phyloP scores from a whole-genome alignment of 2,113 vertebrate genomes.

The Antechinus stuartii region DNA sequence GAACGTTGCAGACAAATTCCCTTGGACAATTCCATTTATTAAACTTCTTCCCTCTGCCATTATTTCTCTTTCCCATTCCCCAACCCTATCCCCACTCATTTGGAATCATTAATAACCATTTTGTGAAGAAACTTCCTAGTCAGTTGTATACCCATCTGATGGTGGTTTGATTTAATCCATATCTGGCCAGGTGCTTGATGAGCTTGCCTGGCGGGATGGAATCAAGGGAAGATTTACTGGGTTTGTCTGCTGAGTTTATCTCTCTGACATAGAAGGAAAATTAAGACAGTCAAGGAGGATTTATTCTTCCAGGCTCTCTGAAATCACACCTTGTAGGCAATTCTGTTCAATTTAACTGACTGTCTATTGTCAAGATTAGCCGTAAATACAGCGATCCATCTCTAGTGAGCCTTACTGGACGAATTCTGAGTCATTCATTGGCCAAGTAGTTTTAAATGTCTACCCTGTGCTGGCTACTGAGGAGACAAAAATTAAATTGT shows the following conservation, averaged over 20 bases:
- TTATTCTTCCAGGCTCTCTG: not conserved
- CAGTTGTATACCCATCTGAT: not conserved
- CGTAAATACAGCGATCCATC: not conserved
- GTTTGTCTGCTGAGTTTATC: constrained; percentile 7
- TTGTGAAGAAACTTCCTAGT: not conserved
- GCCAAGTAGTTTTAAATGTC: not conserved
- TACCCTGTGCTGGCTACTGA: not conserved
- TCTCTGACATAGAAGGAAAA: not conserved
- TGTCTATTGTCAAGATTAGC: not conserved
- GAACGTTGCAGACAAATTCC: not conserved
- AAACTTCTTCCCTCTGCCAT: not conserved
- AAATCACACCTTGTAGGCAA: not conserved
- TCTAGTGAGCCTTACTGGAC: not conserved
- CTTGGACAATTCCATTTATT: not conserved
- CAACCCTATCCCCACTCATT: not conserved
- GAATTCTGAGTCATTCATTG: not conserved
- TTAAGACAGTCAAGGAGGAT: not conserved
- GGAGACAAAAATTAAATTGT: not conserved
- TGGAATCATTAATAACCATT: not conserved
- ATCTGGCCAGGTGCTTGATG: not conserved
- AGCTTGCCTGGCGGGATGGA: not conserved
- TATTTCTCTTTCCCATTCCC: not conserved
- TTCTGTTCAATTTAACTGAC: not conserved
- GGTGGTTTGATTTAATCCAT: not conserved
- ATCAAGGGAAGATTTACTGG: not conserved